Percentiles rank a stretch among this genome's conserved stretches.
These are phyloP conservation scores for Mixornis gularis DNA, from an alignment of 2,113 vertebrate genomes.

Conservation along the genomic window DNA sequence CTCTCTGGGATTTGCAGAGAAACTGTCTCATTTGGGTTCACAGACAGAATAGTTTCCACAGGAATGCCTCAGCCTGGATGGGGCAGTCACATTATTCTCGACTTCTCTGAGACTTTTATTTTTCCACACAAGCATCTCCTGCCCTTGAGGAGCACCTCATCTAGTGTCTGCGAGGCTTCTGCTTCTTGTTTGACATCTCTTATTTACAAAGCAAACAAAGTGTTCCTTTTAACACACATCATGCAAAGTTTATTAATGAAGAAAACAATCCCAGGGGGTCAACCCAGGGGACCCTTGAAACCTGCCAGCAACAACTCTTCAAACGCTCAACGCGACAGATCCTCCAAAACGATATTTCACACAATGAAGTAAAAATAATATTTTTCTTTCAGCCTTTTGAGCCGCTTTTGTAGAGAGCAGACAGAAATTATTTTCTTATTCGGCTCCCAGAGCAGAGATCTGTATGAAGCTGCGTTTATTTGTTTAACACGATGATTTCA, in stretches of 20 bases:
- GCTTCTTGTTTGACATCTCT: slow-evolving; percentile 76
- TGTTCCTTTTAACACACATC: slow-evolving; percentile 80
- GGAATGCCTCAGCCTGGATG: slow-evolving; percentile 1
- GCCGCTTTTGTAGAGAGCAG: slow-evolving; percentile 77
- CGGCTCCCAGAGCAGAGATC: slow-evolving; percentile 79
- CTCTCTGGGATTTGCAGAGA: slow-evolving; percentile 45
- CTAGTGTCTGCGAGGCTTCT: slow-evolving; percentile 70
- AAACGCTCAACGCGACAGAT: slow-evolving; percentile 76
- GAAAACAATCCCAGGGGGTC: slow-evolving; percentile 79
- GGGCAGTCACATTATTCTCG: background rate
- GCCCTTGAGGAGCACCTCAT: slow-evolving; percentile 62
- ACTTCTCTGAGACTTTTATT: slow-evolving; percentile 35
- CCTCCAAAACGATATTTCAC: slow-evolving; percentile 85
- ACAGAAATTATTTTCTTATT: slow-evolving; percentile 85
- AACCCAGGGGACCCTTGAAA: slow-evolving; percentile 73
- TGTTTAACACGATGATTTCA: slow-evolving; percentile 83
- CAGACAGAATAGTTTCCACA: slow-evolving; percentile 47
- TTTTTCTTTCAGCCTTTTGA: slow-evolving; percentile 84
- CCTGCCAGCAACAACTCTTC: slow-evolving; percentile 81
- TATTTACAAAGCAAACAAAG: slow-evolving; percentile 85
- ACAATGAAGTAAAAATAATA: slow-evolving; percentile 89
- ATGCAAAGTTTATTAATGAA: slow-evolving; percentile 84
- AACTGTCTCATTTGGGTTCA: background rate
- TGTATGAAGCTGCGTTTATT: slow-evolving; percentile 80
- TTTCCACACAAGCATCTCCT: background rate